These are phyloP conservation scores for Bovichtus diacanthus DNA, from an alignment of 2,797 vertebrate species.

Conservation along the genomic window DNA sequence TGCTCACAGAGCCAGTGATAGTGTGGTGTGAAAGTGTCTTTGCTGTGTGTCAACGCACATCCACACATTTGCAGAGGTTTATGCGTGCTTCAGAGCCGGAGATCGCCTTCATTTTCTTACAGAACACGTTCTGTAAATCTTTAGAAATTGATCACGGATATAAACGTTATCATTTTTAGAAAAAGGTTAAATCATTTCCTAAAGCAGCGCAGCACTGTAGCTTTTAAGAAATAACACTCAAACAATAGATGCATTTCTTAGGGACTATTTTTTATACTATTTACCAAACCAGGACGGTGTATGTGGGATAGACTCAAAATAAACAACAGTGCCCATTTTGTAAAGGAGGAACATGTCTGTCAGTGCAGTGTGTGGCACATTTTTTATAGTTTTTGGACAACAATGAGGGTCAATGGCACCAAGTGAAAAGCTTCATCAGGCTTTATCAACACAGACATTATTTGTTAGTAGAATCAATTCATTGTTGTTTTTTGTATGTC, in stretches of 20 bases:
- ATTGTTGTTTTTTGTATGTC: no score
- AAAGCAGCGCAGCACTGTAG: background rate
- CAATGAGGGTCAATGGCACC: background rate
- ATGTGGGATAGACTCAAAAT: background rate
- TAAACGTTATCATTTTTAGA: background rate
- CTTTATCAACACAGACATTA: background rate
- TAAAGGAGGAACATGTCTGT: background rate
- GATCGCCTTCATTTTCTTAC: background rate
- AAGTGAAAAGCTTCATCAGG: background rate
- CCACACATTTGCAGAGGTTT: conserved; percentile 31
- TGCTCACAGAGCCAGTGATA: conserved; percentile 35
- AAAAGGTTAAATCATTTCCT: background rate
- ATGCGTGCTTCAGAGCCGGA: conserved; percentile 3
- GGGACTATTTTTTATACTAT: no score
- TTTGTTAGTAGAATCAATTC: background rate
- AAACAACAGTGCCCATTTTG: background rate
- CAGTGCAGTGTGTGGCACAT: background rate
- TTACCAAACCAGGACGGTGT: background rate
- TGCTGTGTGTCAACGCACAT: conserved; percentile 31
- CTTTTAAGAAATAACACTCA: background rate
- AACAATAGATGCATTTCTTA: background rate
- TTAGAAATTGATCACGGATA: background rate
- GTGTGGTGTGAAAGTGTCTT: conserved; percentile 34
- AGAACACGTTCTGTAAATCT: background rate
- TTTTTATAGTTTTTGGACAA: background rate